Evolutionary conservation across 1,140 invertebrate genomes (phyloP).

Genomic region (Thaumatotibia leucotreta): DNA sequence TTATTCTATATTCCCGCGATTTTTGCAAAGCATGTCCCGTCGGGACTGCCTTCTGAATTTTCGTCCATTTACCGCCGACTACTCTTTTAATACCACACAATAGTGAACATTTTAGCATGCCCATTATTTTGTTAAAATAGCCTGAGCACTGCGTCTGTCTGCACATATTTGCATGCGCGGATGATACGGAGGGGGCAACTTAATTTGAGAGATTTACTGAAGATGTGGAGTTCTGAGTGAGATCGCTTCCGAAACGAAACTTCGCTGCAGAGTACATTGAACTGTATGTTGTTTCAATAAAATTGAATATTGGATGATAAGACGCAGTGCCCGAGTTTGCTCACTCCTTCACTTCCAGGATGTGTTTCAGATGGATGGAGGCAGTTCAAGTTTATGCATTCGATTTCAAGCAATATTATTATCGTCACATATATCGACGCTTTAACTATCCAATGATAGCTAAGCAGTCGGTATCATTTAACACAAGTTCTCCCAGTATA

Average conservation of each 20-base stretch:
- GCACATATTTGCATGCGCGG: conserved; percentile 40
- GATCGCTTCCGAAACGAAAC: conserved; percentile 2
- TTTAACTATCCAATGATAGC: background rate
- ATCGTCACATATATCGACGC: background rate
- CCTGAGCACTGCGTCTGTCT: conserved; percentile 16
- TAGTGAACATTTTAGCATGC: background rate
- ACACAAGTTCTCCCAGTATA: no score
- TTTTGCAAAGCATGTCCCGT: background rate
- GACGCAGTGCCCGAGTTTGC: background rate
- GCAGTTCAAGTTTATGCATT: background rate
- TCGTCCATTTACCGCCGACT: background rate
- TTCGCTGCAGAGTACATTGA: background rate
- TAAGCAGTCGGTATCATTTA: no score
- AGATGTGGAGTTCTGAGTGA: conserved; percentile 17
- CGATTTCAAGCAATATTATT: background rate
- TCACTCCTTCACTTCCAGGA: conserved; percentile 1
- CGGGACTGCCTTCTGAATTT: background rate
- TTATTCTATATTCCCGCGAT: background rate
- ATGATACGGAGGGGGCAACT: conserved; percentile 15
- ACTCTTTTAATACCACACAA: background rate
- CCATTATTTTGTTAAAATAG: background rate
- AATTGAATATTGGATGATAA: background rate
- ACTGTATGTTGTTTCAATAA: background rate
- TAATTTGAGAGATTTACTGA: conserved; percentile 42
- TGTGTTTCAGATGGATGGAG: conserved; percentile 7